Evolutionary conservation across 2,113 vertebrate genomes (phyloP).

Genomic region (Dunckerocampus dactyliophorus): DNA sequence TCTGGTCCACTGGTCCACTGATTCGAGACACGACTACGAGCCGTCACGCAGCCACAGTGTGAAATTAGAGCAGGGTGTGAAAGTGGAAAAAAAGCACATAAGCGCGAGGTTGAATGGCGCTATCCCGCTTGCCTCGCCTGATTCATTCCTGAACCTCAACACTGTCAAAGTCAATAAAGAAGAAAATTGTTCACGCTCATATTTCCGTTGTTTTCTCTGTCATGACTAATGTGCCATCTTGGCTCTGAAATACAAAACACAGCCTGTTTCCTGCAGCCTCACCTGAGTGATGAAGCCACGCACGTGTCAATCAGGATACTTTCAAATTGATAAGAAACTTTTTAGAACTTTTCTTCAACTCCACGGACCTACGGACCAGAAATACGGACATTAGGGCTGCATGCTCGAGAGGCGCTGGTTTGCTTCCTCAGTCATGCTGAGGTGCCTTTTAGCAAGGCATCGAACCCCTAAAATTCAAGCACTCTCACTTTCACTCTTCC

Average conservation of each 20-base stretch:
- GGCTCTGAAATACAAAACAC: conserved; percentile 8
- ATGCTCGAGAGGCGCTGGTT: too few relatives aligned
- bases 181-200: conserved; percentile 39
- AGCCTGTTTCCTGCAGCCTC: conserved; percentile 7
- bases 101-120: conserved; percentile 53
- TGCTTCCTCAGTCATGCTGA: too few relatives aligned
- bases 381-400: too few relatives aligned
- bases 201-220: conserved; percentile 30
- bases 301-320: conserved; percentile 3
- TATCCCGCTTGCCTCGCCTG: conserved; percentile 38
- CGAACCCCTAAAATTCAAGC: too few relatives aligned
- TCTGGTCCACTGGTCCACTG: conserved; percentile 54
- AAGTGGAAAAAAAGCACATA: conserved; percentile 66
- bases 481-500: too few relatives aligned
- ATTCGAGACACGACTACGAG: conserved; percentile 37
- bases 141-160: conserved; percentile 26
- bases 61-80: conserved; percentile 63
- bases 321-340: conserved; percentile 15
- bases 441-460: too few relatives aligned
- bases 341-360: background rate
- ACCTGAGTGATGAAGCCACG: conserved; percentile 15
- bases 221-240: conserved; percentile 44
- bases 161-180: conserved; percentile 53
- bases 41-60: conserved; percentile 40
- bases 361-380: background rate